Evolutionary conservation across 2,113 vertebrate species (phyloP).

Genomic region (Sylvia atricapilla): DNA sequence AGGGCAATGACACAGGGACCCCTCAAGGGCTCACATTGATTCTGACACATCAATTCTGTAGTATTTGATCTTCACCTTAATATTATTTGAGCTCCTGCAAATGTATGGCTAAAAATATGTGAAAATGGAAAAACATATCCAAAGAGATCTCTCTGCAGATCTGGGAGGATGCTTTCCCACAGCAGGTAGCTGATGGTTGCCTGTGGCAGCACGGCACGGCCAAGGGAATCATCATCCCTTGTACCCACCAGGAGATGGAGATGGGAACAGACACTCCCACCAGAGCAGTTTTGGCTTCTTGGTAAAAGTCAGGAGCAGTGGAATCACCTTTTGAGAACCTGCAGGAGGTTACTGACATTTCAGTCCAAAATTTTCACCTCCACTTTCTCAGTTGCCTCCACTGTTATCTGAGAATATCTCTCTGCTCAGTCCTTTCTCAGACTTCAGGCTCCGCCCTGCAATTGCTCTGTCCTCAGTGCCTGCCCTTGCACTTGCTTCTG

Average conservation of each 20-base stretch:
- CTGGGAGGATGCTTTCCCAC: background rate
- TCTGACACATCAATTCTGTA: background rate
- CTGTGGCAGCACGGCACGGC: background rate
- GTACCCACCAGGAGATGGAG: background rate
- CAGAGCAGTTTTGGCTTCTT: background rate
- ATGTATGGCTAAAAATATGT: background rate
- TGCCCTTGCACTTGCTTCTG: background rate
- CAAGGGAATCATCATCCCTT: background rate
- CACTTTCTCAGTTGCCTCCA: background rate
- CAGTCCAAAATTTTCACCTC: background rate
- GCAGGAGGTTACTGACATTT: background rate
- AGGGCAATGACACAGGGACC: background rate
- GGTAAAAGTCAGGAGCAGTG: background rate
- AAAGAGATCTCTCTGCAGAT: background rate
- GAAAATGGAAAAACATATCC: background rate
- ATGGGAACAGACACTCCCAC: background rate
- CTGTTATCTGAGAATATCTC: background rate
- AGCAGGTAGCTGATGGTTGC: background rate
- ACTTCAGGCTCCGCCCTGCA: background rate
- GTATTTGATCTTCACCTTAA: background rate
- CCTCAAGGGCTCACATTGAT: fast-evolving
- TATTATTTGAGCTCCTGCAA: background rate
- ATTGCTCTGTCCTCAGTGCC: background rate
- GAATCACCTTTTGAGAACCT: background rate
- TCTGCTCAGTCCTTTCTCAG: background rate